phyloP scores from a whole-genome alignment of 1,140 invertebrate genomes.

The Cherax quadricarinatus region DNA sequence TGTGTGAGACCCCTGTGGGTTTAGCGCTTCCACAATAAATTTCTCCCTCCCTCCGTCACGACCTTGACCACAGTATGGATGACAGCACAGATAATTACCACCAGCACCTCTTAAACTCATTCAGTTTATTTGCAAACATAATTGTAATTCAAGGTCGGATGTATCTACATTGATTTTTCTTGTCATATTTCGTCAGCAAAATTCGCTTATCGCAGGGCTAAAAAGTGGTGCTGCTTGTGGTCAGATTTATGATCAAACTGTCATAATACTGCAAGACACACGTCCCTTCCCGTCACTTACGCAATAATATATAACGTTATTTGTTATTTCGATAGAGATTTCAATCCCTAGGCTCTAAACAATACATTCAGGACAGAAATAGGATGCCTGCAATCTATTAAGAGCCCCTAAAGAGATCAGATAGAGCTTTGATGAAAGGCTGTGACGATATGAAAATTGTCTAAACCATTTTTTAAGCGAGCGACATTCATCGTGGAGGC shows the following conservation, averaged over 20 bases:
- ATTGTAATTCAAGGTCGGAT: neutral
- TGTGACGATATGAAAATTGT: conserved; percentile 37
- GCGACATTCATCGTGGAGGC: conserved; percentile 36
- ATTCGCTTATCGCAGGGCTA: neutral
- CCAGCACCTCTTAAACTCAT: neutral
- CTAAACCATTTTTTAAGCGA: conserved; percentile 63
- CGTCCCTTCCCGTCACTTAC: neutral
- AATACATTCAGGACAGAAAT: conserved; percentile 56
- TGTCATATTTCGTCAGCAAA: neutral
- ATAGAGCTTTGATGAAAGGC: conserved; percentile 59
- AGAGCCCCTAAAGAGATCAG: conserved; percentile 55
- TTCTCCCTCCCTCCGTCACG: neutral
- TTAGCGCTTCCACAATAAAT: neutral
- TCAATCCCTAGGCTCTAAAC: conserved; percentile 44
- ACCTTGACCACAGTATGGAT: conserved; percentile 28
- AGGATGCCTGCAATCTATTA: conserved; percentile 62
- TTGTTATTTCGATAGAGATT: conserved; percentile 59
- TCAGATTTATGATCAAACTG: neutral
- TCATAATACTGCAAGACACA: neutral
- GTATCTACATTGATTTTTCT: neutral
- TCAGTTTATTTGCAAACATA: neutral
- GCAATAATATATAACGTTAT: conserved; percentile 22
- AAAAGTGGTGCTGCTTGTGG: neutral
- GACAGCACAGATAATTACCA: conserved; percentile 12
- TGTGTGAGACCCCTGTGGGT: too few species aligned